phyloP scores from a whole-genome alignment of 2,113 vertebrate species.

The Hippoglossus stenolepis region DNA sequence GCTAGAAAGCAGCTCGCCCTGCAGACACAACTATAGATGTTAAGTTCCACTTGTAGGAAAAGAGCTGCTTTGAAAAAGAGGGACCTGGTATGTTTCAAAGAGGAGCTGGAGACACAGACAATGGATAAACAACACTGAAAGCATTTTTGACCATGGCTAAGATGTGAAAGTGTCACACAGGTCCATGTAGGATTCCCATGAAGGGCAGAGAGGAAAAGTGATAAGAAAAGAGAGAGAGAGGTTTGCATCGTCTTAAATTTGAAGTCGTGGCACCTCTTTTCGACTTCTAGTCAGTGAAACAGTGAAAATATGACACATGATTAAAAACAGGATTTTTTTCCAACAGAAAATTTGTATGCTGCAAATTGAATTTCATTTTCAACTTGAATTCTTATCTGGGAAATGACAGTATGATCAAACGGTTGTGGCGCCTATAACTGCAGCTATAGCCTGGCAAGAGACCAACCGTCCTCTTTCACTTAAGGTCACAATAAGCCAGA shows the following conservation, averaged over 20 bases:
- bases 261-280: neutral
- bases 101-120: conserved; percentile 4
- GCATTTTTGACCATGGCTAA: conserved; percentile 28
- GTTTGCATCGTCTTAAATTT: neutral
- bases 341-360: neutral
- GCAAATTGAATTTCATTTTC: conserved; percentile 28
- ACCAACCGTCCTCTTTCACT: conserved; percentile 23
- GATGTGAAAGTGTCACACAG: conserved; percentile 19
- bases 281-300: neutral
- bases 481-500: conserved; percentile 32
- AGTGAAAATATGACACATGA: neutral
- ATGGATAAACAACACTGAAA: conserved; percentile 8
- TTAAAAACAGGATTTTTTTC: neutral
- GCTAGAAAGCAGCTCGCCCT: conserved; percentile 54
- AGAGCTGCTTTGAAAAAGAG: conserved; percentile 44
- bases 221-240: neutral
- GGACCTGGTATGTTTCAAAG: conserved; percentile 46
- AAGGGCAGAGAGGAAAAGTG: neutral
- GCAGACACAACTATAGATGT: conserved; percentile 60
- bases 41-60: conserved; percentile 40
- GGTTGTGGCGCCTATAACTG: conserved; percentile 16
- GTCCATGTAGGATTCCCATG: conserved; percentile 6
- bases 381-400: conserved; percentile 30
- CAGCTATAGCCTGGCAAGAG: conserved; percentile 27
- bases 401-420: conserved; percentile 25